A percentile compares a stretch with the other conserved stretches of the same genome.
Conservation (phyloP, 23 tunicate species). For the Oikopleura vanhoeffeni region DNA sequence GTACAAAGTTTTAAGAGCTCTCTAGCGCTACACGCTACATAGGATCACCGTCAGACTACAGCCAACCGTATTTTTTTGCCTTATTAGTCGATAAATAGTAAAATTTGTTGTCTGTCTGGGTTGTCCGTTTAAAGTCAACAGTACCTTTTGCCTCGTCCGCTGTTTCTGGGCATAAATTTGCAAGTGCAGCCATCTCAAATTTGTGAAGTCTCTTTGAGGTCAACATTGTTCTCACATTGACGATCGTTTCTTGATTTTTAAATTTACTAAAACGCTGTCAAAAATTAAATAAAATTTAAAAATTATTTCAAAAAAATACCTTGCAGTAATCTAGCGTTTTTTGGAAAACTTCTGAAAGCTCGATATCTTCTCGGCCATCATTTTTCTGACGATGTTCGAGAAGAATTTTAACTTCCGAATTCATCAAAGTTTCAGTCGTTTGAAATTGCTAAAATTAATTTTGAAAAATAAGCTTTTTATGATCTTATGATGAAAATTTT, state of each 20-base stretch:
- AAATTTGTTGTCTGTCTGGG: too few relatives aligned
- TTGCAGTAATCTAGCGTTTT: constrained; percentile 12
- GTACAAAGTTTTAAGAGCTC: too few relatives aligned
- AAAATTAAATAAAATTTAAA: not conserved
- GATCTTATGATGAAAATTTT: too few relatives aligned
- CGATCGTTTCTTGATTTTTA: constrained; percentile 76
- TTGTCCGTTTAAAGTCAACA: too few relatives aligned
- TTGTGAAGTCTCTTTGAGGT: constrained; percentile 68
- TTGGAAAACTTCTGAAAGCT: constrained; percentile 58
- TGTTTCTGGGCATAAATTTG: constrained; percentile 88
- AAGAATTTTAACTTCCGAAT: constrained; percentile 89
- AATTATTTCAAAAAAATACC: not conserved
- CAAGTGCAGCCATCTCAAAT: constrained; percentile 82
- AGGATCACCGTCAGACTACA: too few relatives aligned
- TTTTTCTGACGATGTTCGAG: constrained; percentile 76
- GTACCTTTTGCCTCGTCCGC: constrained; percentile 83
- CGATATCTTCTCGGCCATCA: constrained; percentile 88
- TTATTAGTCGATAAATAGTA: too few relatives aligned
- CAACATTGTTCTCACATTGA: constrained; percentile 46
- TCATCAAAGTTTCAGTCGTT: constrained; percentile 71
- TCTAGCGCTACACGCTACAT: too few relatives aligned
- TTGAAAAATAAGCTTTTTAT: too few relatives aligned
- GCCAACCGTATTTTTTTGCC: too few relatives aligned
- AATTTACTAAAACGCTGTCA: constrained; percentile 62
- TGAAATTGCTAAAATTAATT: constrained; percentile 69